Percentiles rank a stretch among this genome's conserved stretches.
These are phyloP conservation scores for Urechis unicinctus DNA, from an alignment of 2,888 invertebrate genomes.

Conservation along the genomic window DNA sequence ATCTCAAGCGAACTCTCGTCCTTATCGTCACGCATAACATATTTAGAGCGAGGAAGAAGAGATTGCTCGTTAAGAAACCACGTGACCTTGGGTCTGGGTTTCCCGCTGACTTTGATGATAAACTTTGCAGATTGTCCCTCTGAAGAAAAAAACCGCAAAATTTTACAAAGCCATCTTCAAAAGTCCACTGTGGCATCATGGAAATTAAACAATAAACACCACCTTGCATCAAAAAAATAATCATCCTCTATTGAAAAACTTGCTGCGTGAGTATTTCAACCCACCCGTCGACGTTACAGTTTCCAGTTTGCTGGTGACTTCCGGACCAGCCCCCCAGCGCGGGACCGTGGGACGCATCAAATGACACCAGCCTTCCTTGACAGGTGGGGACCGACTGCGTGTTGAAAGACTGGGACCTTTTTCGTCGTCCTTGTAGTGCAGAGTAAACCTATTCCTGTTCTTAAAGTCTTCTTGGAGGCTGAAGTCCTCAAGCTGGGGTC, in stretches of 20 bases:
- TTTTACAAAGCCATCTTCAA: no score
- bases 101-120: constrained; percentile 73
- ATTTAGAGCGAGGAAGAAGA: constrained; percentile 5
- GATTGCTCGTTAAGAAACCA: constrained; percentile 60
- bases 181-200: no score
- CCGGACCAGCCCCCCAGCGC: constrained; percentile 13
- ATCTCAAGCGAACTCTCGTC: constrained; percentile 58
- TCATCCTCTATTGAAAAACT: not conserved
- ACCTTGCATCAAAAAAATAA: not conserved
- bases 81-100: constrained; percentile 63
- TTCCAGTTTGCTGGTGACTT: constrained; percentile 3
- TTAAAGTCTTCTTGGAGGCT: constrained; percentile 40
- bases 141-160: constrained; percentile 4
- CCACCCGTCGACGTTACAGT: constrained; percentile 9
- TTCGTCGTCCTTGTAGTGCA: constrained; percentile 26
- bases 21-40: constrained; percentile 10
- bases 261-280: not conserved
- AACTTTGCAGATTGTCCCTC: constrained; percentile 39
- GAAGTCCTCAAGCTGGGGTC: constrained; percentile 43
- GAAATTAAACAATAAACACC: no score
- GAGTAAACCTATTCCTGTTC: constrained; percentile 38
- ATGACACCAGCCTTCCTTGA: constrained; percentile 50
- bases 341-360: constrained; percentile 10
- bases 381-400: constrained; percentile 31
- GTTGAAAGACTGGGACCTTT: constrained; percentile 27